Percentiles rank a stretch among this genome's conserved stretches.
Conservation (phyloP, 2,113 vertebrate species). For the Cyanoderma ruficeps region DNA sequence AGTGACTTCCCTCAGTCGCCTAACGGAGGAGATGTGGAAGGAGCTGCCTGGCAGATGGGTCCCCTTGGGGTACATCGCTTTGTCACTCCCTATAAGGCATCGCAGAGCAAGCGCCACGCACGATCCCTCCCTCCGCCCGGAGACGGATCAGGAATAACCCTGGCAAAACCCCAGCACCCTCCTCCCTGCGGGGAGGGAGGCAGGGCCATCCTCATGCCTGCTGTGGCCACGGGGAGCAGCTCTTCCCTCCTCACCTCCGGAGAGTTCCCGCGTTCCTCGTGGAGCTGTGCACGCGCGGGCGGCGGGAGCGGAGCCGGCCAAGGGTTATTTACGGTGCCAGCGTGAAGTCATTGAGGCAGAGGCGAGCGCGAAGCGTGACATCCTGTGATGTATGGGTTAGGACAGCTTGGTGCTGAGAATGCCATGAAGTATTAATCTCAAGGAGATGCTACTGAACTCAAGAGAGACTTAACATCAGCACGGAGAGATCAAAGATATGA, state of each 20-base stretch:
- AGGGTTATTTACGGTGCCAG: constrained; percentile 51
- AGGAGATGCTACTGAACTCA: constrained; percentile 74
- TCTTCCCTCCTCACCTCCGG: not conserved
- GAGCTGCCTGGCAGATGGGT: constrained; percentile 60
- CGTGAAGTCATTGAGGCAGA: constrained; percentile 50
- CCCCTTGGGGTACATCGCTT: constrained; percentile 36
- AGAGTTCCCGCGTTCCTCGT: not conserved
- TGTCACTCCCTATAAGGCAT: constrained; percentile 53
- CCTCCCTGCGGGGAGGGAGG: not conserved
- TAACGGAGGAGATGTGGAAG: not conserved
- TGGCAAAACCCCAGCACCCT: not conserved
- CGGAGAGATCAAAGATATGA: constrained; percentile 83
- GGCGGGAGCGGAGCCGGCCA: not conserved
- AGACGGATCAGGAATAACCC: not conserved
- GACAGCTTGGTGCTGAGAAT: constrained; percentile 83
- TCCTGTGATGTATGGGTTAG: constrained; percentile 86
- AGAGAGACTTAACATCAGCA: constrained; percentile 78
- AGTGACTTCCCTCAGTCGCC: not conserved
- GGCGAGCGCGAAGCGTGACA: constrained; percentile 66
- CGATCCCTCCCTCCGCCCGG: not conserved
- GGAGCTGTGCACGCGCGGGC: not conserved
- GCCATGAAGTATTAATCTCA: constrained; percentile 88
- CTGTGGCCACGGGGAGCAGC: not conserved
- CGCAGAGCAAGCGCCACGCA: not conserved
- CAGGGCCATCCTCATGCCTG: fast-evolving